Base-by-base conservation (phyloP, 2,888 invertebrate genomes). In the Serrognathus titanus region DNA sequence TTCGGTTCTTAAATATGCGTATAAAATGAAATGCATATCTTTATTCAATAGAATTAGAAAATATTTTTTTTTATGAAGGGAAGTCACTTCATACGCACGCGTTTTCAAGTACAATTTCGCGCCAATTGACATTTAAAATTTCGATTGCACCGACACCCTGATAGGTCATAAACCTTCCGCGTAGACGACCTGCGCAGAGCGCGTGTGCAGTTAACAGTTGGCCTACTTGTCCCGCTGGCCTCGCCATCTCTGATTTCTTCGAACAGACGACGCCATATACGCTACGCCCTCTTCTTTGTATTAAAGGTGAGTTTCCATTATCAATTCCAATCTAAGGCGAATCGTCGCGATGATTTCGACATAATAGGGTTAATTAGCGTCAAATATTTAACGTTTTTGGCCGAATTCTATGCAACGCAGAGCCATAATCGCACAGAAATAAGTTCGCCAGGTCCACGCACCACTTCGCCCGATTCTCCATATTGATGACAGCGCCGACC, bases 401-500 rank as follows among this genome's bases (percentile, higher is more conserved):
- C 9, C 53, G 47, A 39, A 37, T 53, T 48, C 16, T 24, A 45
- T 13, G 35, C 11, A 48, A 47, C 31, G 20, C 41, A 5, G 12
- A 3, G 31, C 20, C 20, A 37, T 43, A 57, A 50, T 48, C 31
- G 20, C 52, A 38, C 40, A 31, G 54, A 50, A 60, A 59, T 55
- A 51, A 53, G 52, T 40, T 51, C 47, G 50, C 57, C 52, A 51
- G 43, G 40, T 36, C 52, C 50, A 48, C 16, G 64, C 70, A 63
- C 65, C 71, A 70, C 71, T 68, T 69, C 65, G 57, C 60, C 64
- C 62, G 54, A 55, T 72, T 71, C 78, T 78, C 80, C 81, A 81
- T 81, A 79, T 82, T 83, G 83, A 83, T 82, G 82, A 81, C 84
- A 84, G 84, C 84, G 84, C 84, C 83, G 81, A 80, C 83, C 78